Evolutionary conservation across 2,113 vertebrate species (phyloP).

Genomic region (Struthidea cinerea): DNA sequence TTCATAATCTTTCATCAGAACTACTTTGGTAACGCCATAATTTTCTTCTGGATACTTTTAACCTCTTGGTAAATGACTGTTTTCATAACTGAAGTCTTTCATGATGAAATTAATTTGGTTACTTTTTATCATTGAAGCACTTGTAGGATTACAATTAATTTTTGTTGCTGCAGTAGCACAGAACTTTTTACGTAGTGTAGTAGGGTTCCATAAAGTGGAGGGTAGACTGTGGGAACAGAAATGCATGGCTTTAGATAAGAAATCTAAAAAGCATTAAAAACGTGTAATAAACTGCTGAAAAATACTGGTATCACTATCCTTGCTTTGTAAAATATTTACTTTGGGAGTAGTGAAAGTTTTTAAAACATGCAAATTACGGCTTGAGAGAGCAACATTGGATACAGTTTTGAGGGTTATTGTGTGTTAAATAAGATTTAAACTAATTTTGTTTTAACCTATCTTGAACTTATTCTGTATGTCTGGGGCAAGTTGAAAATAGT

Average conservation of each 20-base stretch:
- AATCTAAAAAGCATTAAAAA: background rate
- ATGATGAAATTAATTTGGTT: background rate
- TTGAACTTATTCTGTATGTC: background rate
- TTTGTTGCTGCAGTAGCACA: background rate
- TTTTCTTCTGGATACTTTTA: background rate
- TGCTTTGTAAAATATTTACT: background rate
- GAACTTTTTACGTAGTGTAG: background rate
- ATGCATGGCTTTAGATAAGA: background rate
- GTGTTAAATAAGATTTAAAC: background rate
- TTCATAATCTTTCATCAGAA: background rate
- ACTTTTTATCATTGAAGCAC: background rate
- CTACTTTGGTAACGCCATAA: background rate
- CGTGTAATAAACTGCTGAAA: background rate
- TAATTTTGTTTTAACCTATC: background rate
- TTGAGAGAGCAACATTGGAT: background rate
- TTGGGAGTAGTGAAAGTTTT: background rate
- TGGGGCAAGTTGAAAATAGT: background rate
- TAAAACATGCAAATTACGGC: background rate
- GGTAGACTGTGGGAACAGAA: background rate
- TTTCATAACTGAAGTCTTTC: background rate
- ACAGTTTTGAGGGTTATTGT: background rate
- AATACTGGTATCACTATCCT: background rate
- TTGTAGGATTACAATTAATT: background rate
- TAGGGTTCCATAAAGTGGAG: background rate
- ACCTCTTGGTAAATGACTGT: background rate